Evolutionary conservation across 1,140 invertebrate genomes (phyloP), one percentile per base, ranked within the genome.

Genomic region (Cydia pomonella): DNA sequence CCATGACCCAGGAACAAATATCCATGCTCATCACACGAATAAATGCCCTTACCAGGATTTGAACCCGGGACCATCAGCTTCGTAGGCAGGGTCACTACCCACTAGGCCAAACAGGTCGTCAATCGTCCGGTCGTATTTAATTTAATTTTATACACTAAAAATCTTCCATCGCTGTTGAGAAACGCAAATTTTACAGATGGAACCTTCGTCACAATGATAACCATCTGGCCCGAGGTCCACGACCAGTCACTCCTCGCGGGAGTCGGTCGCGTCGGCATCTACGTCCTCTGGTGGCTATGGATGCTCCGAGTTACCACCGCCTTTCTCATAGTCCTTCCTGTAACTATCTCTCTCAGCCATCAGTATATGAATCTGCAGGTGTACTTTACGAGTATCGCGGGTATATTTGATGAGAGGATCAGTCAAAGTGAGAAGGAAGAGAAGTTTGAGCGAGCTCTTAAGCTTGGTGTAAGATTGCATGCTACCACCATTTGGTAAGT

Each of bases 401-500:
- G 80, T 0, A 85, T 91, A 62, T 88, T 89, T 73, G 23, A 82
- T 0, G 75, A 81, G 16, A 29, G 62, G 7, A 41, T 82, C 6
- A 79, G 33, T 53, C 84, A 83, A 25, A n/a, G 59, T 0, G 66
- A 81, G 64, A 87, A 83, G 13, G 85, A 89, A 72, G 16, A 71
- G 16, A 75, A 76, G 73, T 91, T 87, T 73, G 84, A 85, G 62
- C 59, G 76, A 1, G 73, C 76, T 1, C 74, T 89, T 1, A 87
- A 83, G 80, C 33, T 82, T 71, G 88, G 88, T 2, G 86, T 90
- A 59, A 80, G 80, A 64, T 29, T 88, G 41, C 87, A 77, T 27
- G 27, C 76, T 1, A 38, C 47, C 13, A 77, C 76, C 2, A 44
- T 77, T 16, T 62, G 64, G 76, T 77, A 71, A 25, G 72, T 73